Conservation (phyloP, 2,888 invertebrate genomes). For the Seladonia tumulorum region DNA sequence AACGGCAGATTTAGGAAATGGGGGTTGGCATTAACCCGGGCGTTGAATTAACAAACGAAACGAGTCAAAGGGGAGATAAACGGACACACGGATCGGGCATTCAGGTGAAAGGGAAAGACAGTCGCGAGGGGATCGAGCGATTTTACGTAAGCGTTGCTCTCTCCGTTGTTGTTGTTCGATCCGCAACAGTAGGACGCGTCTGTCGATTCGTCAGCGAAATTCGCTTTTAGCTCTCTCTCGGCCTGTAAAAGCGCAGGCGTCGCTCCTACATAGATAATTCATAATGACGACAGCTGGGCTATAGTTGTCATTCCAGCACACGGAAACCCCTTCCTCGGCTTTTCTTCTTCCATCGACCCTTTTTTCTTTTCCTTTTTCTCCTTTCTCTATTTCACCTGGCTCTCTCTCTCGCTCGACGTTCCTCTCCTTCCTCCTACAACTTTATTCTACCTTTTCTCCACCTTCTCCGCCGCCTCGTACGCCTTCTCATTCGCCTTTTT, state of each 20-base stretch:
- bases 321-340: constrained; percentile 24
- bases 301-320: constrained; percentile 55
- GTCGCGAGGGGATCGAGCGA: background rate
- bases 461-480: background rate
- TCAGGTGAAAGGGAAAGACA: background rate
- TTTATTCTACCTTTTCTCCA: background rate
- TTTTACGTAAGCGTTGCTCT: background rate
- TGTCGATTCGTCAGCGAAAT: constrained; percentile 64
- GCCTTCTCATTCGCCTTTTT: constrained; percentile 3
- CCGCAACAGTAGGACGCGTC: constrained; percentile 27
- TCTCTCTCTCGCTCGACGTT: background rate
- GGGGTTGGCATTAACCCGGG: background rate
- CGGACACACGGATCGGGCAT: background rate
- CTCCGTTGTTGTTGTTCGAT: constrained; percentile 16
- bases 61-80: background rate
- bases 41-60: background rate
- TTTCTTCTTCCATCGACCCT: constrained; percentile 43
- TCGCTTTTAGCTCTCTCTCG: constrained; percentile 35
- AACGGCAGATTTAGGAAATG: too few relatives aligned
- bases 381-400: background rate
- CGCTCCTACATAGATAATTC: constrained; percentile 63
- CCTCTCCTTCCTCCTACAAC: background rate
- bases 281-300: constrained; percentile 62
- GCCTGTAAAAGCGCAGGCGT: constrained; percentile 64
- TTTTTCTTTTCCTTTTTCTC: constrained; percentile 20